Conservation (phyloP, 2,888 invertebrate species). For the Heliconius sara region DNA sequence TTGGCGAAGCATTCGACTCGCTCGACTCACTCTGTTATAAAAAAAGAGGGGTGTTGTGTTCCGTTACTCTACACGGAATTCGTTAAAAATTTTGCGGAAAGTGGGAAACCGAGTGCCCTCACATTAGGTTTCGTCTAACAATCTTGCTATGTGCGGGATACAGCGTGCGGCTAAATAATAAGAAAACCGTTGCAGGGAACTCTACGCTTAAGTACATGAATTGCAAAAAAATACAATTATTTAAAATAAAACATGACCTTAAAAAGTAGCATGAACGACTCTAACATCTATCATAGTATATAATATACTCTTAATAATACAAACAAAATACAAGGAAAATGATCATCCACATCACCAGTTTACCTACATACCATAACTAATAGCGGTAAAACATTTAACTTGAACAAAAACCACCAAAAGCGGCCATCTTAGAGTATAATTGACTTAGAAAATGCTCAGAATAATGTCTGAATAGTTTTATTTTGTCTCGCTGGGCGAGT, state of each 20-base stretch:
- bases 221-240: too few species aligned
- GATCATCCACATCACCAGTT: not conserved
- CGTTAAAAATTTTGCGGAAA: not conserved
- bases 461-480: constrained; percentile 54
- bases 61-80: not conserved
- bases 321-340: constrained; percentile 10
- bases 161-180: not conserved
- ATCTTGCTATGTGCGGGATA: not conserved
- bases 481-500: constrained; percentile 59
- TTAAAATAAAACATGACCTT: too few species aligned
- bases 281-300: too few species aligned
- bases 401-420: constrained; percentile 56
- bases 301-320: not conserved
- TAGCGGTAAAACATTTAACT: constrained; percentile 69
- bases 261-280: too few species aligned
- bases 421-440: constrained; percentile 71
- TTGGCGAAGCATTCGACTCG: too few species aligned
- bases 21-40: not conserved
- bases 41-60: not conserved
- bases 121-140: not conserved
- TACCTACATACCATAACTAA: constrained; percentile 56
- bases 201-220: too few species aligned
- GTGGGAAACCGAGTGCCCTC: not conserved
- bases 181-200: too few species aligned
- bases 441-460: constrained; percentile 69